Evolutionary conservation across 2,113 vertebrate genomes (phyloP).

Genomic region (Pedetes capensis): DNA sequence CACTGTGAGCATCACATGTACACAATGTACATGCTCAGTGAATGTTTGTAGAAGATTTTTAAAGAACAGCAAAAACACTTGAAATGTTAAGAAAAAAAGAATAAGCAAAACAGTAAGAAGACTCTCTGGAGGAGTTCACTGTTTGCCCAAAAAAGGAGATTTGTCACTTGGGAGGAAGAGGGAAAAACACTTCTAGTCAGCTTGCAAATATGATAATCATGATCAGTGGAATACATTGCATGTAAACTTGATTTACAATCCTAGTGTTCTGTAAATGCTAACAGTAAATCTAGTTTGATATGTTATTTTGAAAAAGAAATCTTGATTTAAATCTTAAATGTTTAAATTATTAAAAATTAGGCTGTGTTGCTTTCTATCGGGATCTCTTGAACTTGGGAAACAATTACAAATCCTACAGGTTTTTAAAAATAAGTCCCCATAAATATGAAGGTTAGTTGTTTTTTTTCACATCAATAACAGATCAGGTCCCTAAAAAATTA

Average conservation of each 20-base stretch:
- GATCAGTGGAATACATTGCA: not conserved
- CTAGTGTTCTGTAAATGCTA: not conserved
- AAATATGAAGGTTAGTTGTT: not conserved
- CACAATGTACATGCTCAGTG: not conserved
- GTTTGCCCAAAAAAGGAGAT: slow-evolving; percentile 47
- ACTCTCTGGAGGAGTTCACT: not conserved
- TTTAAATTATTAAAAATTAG: not conserved
- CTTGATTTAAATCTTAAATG: slow-evolving; percentile 2
- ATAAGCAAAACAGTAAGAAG: slow-evolving; percentile 7
- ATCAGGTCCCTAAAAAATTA: not conserved
- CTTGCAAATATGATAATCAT: not conserved
- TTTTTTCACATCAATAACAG: not conserved
- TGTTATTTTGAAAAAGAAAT: not conserved
- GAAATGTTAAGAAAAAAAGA: slow-evolving; percentile 19
- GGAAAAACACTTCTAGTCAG: not conserved
- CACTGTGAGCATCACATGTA: not conserved
- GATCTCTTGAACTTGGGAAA: not conserved
- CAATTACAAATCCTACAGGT: not conserved
- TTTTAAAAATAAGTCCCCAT: slow-evolving; percentile 18
- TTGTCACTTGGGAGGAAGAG: not conserved
- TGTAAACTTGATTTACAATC: not conserved
- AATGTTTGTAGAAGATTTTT: not conserved
- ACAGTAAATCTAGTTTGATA: slow-evolving; percentile 34
- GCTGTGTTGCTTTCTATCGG: not conserved
- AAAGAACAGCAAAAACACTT: not conserved